Base-by-base conservation (phyloP, 2,113 vertebrate genomes). In the Gallinago media region DNA sequence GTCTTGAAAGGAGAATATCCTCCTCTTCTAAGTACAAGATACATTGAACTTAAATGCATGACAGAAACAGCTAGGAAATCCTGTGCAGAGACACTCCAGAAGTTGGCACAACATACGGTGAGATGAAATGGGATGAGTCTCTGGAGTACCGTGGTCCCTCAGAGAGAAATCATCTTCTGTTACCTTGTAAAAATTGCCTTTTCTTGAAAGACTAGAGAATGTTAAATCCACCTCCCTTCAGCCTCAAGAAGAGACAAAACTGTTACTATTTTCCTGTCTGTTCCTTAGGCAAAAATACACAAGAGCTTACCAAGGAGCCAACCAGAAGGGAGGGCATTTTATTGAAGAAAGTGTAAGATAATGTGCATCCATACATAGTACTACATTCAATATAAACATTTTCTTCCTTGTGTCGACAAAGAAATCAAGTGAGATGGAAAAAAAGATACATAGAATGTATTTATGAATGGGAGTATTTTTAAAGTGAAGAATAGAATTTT, bases 161-260 rank as follows among this genome's bases (percentile, higher is more conserved):
- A 55, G 76, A 88, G 74, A 94, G 61, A 93, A 96, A 70, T 52
- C 25, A 22, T 88, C 72, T 78, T 63, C 74, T 85, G 88, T 71
- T 82, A 42, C 42, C 62, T 88, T 91, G 74, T 47, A 96, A 93
- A 96, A 94, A 83, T 36, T 86, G 78, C n/a, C 78, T 83, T 93
- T 97, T 86, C 88, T 80, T 84, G 91, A 93, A 94, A 92, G 63
- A 46, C 66, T 82, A 47, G 29, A 38, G 13, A 58, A 42, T 32
- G 11, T 67, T 67, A 32, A 44, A 85, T 29, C 77, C 44, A 80
- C 22, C 63, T 80, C 42, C 74, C 59, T 58, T 76, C 54, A 86
- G 46, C 20, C 21, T 73, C 56, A 70, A 79, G 42, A 91, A 61
- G 17, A 89, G 22, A 72, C 59, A 84, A 88, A 92, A 74, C 68